phyloP scores from a whole-genome alignment of 2,113 vertebrate genomes.

The Phrynosoma blainvillii region DNA sequence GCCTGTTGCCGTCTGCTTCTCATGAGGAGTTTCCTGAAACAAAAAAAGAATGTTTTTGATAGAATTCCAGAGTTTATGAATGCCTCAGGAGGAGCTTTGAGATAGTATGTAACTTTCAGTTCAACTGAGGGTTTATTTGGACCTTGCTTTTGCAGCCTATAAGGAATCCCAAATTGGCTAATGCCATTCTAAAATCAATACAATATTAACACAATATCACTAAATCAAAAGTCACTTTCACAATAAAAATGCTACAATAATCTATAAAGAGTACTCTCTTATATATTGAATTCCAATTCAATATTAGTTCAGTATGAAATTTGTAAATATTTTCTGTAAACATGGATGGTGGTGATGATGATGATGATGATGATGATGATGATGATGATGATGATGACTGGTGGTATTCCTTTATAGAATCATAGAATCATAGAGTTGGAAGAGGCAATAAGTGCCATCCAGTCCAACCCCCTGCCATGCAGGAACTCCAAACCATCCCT shows the following conservation, averaged over 20 bases:
- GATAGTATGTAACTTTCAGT: neutral
- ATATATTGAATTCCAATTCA: too few species aligned
- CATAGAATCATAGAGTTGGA: too few species aligned
- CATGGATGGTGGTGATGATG: too few species aligned
- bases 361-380: too few species aligned
- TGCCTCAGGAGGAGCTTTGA: neutral
- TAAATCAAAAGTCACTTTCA: neutral
- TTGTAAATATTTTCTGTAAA: neutral
- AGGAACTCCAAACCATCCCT: too few species aligned
- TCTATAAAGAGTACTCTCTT: neutral
- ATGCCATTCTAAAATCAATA: neutral
- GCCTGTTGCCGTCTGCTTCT: neutral
- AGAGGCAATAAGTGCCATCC: too few species aligned
- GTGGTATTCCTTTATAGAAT: too few species aligned
- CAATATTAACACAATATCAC: neutral
- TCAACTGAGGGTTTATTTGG: neutral
- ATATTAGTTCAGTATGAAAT: too few species aligned
- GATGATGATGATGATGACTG: too few species aligned
- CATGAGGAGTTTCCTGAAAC: neutral
- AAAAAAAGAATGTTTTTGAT: neutral
- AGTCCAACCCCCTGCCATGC: too few species aligned
- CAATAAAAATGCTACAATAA: neutral
- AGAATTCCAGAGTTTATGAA: conserved; percentile 6
- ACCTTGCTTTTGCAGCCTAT: neutral
- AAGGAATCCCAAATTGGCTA: neutral